These are phyloP conservation scores for Gallinago stenura DNA, from an alignment of 2,797 vertebrate species.

Conservation along the genomic window DNA sequence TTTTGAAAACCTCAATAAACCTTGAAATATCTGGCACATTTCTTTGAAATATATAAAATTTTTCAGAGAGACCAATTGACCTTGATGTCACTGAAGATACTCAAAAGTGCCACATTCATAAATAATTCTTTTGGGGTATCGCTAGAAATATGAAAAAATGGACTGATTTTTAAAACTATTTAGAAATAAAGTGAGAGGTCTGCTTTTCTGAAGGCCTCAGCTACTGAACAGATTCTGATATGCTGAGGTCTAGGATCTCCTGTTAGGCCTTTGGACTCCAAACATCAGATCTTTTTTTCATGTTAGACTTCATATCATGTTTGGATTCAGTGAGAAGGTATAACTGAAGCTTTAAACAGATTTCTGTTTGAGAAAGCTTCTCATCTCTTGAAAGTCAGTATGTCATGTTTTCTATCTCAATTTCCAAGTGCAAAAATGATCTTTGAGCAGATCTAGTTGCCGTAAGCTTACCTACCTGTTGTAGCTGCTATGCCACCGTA, in stretches of 20 bases:
- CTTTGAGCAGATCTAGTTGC: neutral
- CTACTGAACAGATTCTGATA: slow-evolving; percentile 27
- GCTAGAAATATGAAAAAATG: slow-evolving; percentile 33
- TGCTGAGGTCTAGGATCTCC: slow-evolving; percentile 59
- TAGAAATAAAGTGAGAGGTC: slow-evolving; percentile 61
- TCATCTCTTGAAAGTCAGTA: neutral
- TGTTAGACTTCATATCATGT: neutral
- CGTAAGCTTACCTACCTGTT: slow-evolving; percentile 80
- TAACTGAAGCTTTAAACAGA: neutral
- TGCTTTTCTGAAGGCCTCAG: slow-evolving; percentile 58
- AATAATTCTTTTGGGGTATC: neutral
- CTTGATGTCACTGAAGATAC: neutral
- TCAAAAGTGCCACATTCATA: neutral
- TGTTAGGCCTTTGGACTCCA: slow-evolving; percentile 17
- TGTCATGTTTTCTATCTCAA: neutral
- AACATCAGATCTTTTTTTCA: neutral
- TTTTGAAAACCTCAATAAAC: neutral
- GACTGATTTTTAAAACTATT: slow-evolving; percentile 37
- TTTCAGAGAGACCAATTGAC: neutral
- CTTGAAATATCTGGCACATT: neutral
- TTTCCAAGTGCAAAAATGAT: neutral
- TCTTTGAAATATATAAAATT: neutral
- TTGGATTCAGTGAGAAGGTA: neutral
- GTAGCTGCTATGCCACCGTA: slow-evolving; percentile 84
- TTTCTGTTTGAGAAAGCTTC: neutral